Conservation (phyloP, 2,797 vertebrate genomes). For the Bradypodion pumilum region DNA sequence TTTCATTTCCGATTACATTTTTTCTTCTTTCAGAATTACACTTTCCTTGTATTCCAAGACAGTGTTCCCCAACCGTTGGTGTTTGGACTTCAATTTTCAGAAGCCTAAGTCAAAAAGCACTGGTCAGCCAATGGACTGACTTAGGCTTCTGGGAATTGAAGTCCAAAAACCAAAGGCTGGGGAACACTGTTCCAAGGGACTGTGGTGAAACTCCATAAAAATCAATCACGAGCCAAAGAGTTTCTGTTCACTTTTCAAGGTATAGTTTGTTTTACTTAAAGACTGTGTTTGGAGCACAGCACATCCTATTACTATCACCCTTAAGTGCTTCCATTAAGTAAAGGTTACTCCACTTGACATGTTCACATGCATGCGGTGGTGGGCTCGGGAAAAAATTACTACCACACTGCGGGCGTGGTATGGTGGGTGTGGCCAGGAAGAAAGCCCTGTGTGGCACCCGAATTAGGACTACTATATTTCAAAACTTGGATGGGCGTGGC, state of each 20-base stretch:
- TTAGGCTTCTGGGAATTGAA: too few relatives aligned
- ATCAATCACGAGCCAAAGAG: not conserved
- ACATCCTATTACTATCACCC: not conserved
- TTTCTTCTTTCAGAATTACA: not conserved
- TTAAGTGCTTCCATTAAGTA: not conserved
- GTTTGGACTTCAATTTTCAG: too few relatives aligned
- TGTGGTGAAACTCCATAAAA: not conserved
- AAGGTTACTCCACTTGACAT: not conserved
- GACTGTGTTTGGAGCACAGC: not conserved
- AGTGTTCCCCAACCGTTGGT: too few relatives aligned
- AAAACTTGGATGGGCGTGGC: too few relatives aligned
- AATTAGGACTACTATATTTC: too few relatives aligned
- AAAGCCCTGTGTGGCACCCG: too few relatives aligned
- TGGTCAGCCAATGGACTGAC: too few relatives aligned
- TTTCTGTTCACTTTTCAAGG: not conserved
- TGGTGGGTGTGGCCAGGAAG: too few relatives aligned
- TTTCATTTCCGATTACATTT: not conserved
- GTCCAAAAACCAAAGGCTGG: too few relatives aligned
- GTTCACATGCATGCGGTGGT: not conserved
- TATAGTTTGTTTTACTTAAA: not conserved
- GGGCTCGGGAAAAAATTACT: too few relatives aligned
- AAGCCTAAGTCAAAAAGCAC: too few relatives aligned
- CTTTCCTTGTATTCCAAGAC: not conserved
- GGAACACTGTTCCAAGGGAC: not conserved
- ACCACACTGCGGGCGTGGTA: too few relatives aligned